Evolutionary conservation across 2,113 vertebrate genomes (phyloP).

Genomic region (Gambusia holbrooki): DNA sequence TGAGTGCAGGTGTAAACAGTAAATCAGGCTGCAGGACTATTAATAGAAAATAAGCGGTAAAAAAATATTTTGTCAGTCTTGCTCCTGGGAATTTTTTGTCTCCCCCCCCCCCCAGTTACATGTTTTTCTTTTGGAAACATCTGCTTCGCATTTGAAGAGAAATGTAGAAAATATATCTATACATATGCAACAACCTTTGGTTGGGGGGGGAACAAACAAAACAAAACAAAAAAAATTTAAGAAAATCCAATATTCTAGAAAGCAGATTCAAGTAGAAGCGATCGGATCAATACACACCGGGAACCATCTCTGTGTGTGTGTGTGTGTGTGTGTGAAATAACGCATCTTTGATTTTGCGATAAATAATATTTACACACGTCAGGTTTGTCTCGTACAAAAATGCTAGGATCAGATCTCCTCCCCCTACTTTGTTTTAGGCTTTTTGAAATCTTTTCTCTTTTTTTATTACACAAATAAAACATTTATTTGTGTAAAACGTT

Average conservation of each 20-base stretch:
- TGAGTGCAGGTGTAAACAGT: slow-evolving; percentile 74
- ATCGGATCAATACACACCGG: slow-evolving; percentile 46
- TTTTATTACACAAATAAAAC: slow-evolving; percentile 67
- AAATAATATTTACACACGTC: slow-evolving; percentile 69
- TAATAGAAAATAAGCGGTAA: slow-evolving; percentile 65
- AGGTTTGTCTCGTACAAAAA: slow-evolving; percentile 24
- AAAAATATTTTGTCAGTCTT: slow-evolving; percentile 67
- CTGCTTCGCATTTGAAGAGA: slow-evolving; percentile 57
- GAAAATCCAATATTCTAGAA: slow-evolving; percentile 38
- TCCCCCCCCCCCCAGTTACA: slow-evolving; percentile 24
- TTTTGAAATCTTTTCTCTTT: slow-evolving; percentile 10
- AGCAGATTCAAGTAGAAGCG: slow-evolving; percentile 66
- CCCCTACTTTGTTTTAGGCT: slow-evolving; percentile 14
- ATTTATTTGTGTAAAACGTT: too few species aligned
- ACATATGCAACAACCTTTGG: slow-evolving; percentile 68
- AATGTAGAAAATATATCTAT: slow-evolving; percentile 68
- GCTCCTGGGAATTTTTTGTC: slow-evolving; percentile 43
- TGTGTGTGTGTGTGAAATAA: slow-evolving; percentile 25
- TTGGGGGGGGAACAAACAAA: slow-evolving; percentile 20
- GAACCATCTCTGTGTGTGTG: slow-evolving; percentile 1
- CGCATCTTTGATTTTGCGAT: slow-evolving; percentile 42
- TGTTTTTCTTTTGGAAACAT: slow-evolving; percentile 55
- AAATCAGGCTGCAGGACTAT: slow-evolving; percentile 69
- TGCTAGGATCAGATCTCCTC: slow-evolving; percentile 30
- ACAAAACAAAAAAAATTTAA: slow-evolving; percentile 3